Base-by-base conservation (phyloP, 2,888 invertebrate species). In the Serrognathus titanus region DNA sequence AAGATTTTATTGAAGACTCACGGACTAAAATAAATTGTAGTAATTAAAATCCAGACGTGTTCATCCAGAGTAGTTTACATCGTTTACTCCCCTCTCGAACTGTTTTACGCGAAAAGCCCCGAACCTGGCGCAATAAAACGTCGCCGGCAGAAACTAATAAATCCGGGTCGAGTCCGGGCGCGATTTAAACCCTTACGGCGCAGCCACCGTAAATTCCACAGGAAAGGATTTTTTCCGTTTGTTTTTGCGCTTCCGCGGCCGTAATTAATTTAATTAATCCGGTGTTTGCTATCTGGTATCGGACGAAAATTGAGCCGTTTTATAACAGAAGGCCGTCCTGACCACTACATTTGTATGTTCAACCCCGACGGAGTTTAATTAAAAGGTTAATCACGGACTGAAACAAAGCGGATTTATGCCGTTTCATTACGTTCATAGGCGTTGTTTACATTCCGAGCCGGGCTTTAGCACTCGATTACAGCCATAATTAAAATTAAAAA, bases 381-480 rank as follows among this genome's bases (percentile, higher is more conserved):
- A 61, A 61, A 61, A 59, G 61, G 61, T 57, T 61, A 61, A 61
- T 61, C 61, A 61, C 50, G 51, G 16, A 57, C 48, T 51, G 56
- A 58, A 58, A 58, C 58, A 58, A 58, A 51, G 31, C 45, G 57
- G 56, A 58, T 56, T 55, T 60, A 55, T 54, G 54, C 45, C 50
- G 48, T 45, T 51, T 43, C 48, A 60, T 51, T 50, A 60, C 53
- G 55, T 31, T 31, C 24, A 31, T 31, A 60, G 55, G 46, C 51
- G 37, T 46, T 50, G 50, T 58, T 54, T 52, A 38, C 40, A 48
- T 57, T 53, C 57, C 50, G 12, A 16, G 20, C 9, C 3, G 20
- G 16, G 16, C 16, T 43, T 43, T 43, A 31, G 24, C 6, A 31
- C 24, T 31, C 24, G 24, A 31, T 31, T 31, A 31, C 24, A 3